A percentile compares a stretch with the other conserved stretches of the same genome.
Conservation (phyloP, 2,113 vertebrate species). For the Nycticryphes semicollaris region DNA sequence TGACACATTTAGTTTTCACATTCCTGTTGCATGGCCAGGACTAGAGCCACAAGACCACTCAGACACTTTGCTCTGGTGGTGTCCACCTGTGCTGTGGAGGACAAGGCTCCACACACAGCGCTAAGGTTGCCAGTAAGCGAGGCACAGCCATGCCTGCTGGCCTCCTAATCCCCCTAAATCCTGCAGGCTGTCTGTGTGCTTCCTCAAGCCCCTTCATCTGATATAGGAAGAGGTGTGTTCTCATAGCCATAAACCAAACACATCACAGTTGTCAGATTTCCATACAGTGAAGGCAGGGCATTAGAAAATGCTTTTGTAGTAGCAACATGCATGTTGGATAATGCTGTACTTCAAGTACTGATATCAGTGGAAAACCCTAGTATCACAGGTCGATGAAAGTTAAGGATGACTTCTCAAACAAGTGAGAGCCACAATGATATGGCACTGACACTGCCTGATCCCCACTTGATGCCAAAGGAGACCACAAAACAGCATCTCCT, state of each 20-base stretch:
- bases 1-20: accelerated
- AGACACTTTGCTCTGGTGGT: accelerated
- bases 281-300: neutral
- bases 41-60: accelerated
- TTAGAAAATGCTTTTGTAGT: neutral
- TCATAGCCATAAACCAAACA: neutral
- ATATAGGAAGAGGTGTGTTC: neutral
- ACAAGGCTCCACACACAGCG: accelerated
- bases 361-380: neutral
- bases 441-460: neutral
- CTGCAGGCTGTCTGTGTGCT: neutral
- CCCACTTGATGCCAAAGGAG: neutral
- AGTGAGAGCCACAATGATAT: neutral
- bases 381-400: neutral
- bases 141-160: accelerated
- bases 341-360: neutral
- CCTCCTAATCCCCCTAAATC: neutral
- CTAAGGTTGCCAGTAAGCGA: accelerated
- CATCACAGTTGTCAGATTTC: neutral
- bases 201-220: neutral
- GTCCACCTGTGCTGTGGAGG: neutral
- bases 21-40: neutral
- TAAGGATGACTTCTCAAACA: neutral
- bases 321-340: accelerated
- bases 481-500: neutral